Evolutionary conservation across 2,797 vertebrate species (phyloP), one percentile per base, ranked within the genome.

Genomic region (Emys orbicularis): DNA sequence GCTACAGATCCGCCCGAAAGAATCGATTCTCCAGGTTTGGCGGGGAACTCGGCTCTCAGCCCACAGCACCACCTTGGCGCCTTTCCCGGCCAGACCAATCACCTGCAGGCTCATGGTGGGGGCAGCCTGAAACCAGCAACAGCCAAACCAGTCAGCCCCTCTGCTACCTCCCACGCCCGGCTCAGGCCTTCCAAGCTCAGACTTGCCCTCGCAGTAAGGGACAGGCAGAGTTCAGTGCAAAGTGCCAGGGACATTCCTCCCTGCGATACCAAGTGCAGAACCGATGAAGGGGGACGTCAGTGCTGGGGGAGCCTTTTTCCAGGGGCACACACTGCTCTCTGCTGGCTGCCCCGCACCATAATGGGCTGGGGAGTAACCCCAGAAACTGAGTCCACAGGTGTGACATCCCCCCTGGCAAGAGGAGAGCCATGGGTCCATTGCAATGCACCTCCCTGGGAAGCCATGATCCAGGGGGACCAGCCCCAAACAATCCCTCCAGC

Each of bases 81-180:
- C 99, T 0, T 97, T 95, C 53, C 99, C 99, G 0, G 99, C 93
- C 0, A 98, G 98, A 3, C 99, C 99, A 54, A 99, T 99, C 87
- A 99, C 99, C 98, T 99, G 99, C 57, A 99, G 98, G 94, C 99
- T 99, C 99, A 99, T 99, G 81, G 2, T 97, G 25, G 98, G 98
- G 11, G 98, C 98, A 96, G 99, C 72, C 99, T 99, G 94, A 11
- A 47, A 52, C 82, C 93, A 47, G 61, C 0, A 0, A 76, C 0
- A 1, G 77, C 93, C 83, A 13, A 16, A 41, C 94, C 90, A 94
- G 84, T 54, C 54, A 0, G 0, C 0, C 53, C 53, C 74, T 65
- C 57, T 57, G 5, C 19, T 23, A 41, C n/a, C 65, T 29, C 0
- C 57, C 4, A 0, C 23, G 76, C 88, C 80, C 0, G 0, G 34